Conservation (phyloP, 2,888 invertebrate genomes). For the Caenorhabditis sinica region DNA sequence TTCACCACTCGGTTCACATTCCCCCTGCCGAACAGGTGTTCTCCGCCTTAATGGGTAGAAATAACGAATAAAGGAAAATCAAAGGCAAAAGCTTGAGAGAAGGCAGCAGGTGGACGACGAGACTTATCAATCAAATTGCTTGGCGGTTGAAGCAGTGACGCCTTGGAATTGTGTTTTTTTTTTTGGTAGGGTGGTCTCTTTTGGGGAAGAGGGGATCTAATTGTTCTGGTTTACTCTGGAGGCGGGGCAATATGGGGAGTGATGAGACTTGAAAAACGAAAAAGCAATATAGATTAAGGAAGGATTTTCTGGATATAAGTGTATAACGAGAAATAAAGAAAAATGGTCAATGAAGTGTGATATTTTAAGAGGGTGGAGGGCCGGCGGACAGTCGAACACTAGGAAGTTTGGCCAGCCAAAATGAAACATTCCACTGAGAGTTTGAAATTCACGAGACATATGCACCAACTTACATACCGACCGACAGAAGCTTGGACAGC, state of each 20-base stretch:
- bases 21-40: background rate
- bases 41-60: background rate
- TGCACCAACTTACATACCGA: too few species aligned
- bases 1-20: background rate
- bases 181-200: background rate
- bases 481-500: too few species aligned
- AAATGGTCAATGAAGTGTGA: too few species aligned
- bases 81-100: background rate
- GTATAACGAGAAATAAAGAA: too few species aligned
- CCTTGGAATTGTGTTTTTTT: background rate
- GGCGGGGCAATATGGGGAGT: background rate
- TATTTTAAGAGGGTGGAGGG: too few species aligned
- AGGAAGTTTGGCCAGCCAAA: too few species aligned
- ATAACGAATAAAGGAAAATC: background rate
- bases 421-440: too few species aligned
- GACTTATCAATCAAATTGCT: slow-evolving; percentile 7
- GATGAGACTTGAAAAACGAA: background rate
- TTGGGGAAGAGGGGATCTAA: background rate
- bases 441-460: too few species aligned
- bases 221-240: slow-evolving; percentile 11
- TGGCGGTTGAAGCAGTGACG: background rate
- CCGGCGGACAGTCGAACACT: too few species aligned
- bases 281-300: background rate
- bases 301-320: background rate
- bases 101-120: slow-evolving; percentile 11